Base-by-base conservation (phyloP, 1,140 invertebrate genomes). In the Monochamus saltuarius region DNA sequence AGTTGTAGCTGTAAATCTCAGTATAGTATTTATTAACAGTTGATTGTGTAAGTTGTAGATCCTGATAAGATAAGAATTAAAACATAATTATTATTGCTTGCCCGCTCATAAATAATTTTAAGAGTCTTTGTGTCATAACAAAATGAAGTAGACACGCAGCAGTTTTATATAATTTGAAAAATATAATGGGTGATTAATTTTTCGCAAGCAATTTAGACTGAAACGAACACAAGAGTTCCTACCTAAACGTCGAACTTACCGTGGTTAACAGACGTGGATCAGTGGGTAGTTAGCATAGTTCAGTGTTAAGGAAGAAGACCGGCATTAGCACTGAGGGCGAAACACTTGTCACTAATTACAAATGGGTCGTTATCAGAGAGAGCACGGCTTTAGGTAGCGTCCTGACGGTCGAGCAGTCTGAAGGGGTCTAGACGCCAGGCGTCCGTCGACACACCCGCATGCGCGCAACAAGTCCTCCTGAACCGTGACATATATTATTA, bases 391-490 rank as follows among this genome's bases (percentile, higher is more conserved):
- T 40, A 17, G 17, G 17, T 10, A 40, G 37, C 51, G 51, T 53
- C 16, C 36, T 38, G 37, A 53, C 51, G 51, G 51, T 16, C 40
- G 36, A 53, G 40, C 35, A 40, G 22, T 29, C 13, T 53, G 51
- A 53, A 37, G 13, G 29, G 16, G 51, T 53, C 51, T 53, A 53
- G 51, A 38, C 51, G 51, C 19, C 16, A 39, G 37, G 51, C 51
- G 51, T 17, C 37, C 40, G 37, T 40, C 51, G 8, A 8, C 51
- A 7, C 9, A 16, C 7, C 14, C 36, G 51, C 51, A 53, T 53
- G 51, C 51, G 50, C 50, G 51, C 51, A 53, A 53, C 51, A 53
- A 53, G 51, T 51, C 34, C 19, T 10, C 29, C n/a, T n/a, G 35
- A 40, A 39, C 37, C 22, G 6, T 29, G 19, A 11, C 13, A 40